Evolutionary conservation across 2,888 invertebrate genomes (phyloP).

Genomic region (Sepiola atlantica): DNA sequence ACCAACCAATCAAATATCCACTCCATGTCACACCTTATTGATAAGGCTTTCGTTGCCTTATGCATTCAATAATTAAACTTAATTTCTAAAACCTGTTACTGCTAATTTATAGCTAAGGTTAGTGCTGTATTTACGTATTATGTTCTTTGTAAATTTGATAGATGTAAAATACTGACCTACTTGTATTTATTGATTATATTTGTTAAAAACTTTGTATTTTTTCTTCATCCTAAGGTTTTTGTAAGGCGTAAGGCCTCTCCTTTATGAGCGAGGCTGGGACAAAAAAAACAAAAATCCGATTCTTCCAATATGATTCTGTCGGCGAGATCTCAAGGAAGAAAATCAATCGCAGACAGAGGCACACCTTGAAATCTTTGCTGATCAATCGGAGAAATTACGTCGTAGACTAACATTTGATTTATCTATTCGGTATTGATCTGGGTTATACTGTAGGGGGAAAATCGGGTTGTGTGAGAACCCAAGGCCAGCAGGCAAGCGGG

Average conservation of each 20-base stretch:
- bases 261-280: neutral
- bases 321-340: neutral
- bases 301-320: neutral
- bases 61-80: no score
- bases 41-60: no score
- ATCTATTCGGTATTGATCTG: neutral
- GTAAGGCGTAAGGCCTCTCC: neutral
- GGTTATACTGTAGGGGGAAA: neutral
- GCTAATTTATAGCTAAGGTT: no score
- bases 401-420: neutral
- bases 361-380: neutral
- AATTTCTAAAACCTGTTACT: no score
- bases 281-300: neutral
- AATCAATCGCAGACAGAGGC: neutral
- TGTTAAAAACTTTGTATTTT: neutral
- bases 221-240: neutral
- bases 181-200: neutral
- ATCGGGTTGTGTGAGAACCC: neutral
- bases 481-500: neutral
- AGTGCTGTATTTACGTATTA: no score
- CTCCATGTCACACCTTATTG: no score
- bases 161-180: no score
- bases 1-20: no score
- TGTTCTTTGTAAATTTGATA: no score
- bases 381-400: neutral